Base-by-base conservation (phyloP, 2,797 vertebrate genomes). In the Pseudocheirus occidentalis region DNA sequence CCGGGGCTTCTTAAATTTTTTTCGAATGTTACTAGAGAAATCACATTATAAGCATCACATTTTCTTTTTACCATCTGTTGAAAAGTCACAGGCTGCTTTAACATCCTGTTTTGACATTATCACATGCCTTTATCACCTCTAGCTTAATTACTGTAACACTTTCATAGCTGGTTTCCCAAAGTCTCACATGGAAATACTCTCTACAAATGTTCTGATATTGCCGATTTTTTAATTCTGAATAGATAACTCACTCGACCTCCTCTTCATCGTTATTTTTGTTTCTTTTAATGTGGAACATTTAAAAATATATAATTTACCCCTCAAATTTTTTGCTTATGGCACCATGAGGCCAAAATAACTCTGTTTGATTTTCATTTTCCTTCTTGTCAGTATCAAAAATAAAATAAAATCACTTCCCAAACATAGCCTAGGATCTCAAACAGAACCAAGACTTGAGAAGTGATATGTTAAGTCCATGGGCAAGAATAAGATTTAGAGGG, bases 291-390 rank as follows among this genome's bases (percentile, higher is more conserved):
- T 46, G 40, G 24, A 87, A 1, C 24, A 50, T 87, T 87, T 87
- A 50, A 87, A 81, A 46, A 87, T 87, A 50, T 62, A 91, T 31
- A 90, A 95, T 28, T 92, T 50, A 46, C 95, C 95, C 94, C 53
- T 7, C 92, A 96, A 92, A 53, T 89, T 89, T 53, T 92, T 95
- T 95, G 91, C 91, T 94, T 66, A 90, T 91, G 95, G 87, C 54
- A 92, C 21, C 46, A 34, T 87, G 66, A 94, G 94, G 96, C 91
- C 55, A 91, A 95, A 55, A 50, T 87, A 96, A 58, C 93, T 92
- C 13, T 97, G 95, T 96, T 96, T 93, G 95, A 91, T 96, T 95
- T 94, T 97, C 94, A 94, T 96, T 96, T 87, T 98, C 94, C 92
- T 90, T 95, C 54, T 96, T 91, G 95, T 94, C 90, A 87, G 93